These are phyloP conservation scores for Dicyrtomina minuta DNA, from an alignment of 2,888 invertebrate species.

Conservation along the genomic window DNA sequence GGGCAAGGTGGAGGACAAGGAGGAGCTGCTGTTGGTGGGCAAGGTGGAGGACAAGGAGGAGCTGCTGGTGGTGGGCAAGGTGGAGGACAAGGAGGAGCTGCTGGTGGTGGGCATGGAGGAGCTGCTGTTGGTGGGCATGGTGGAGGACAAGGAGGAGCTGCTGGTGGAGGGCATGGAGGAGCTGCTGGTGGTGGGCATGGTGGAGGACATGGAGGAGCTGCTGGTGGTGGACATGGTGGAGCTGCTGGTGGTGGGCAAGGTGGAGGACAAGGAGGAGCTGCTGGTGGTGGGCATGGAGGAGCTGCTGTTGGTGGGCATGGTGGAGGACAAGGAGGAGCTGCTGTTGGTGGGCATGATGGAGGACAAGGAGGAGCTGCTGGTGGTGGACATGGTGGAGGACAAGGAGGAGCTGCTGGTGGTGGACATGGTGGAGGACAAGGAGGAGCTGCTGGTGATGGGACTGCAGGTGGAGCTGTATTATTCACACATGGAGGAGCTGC, in stretches of 20 bases:
- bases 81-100: background rate
- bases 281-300: no score
- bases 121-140: background rate
- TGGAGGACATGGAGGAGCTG: background rate
- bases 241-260: no score
- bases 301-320: background rate
- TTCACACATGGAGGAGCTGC: background rate
- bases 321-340: no score
- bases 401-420: background rate
- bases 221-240: background rate
- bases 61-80: no score
- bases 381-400: background rate
- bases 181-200: background rate
- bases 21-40: no score
- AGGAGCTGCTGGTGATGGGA: background rate
- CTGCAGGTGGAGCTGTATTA: background rate
- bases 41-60: no score
- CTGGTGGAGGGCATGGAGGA: background rate
- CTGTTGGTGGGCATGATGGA: no score
- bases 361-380: no score
- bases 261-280: background rate
- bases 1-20: background rate
- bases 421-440: background rate
- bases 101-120: background rate
- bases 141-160: no score